Conservation (phyloP, 2,888 invertebrate species). For the Eledona agricola region DNA sequence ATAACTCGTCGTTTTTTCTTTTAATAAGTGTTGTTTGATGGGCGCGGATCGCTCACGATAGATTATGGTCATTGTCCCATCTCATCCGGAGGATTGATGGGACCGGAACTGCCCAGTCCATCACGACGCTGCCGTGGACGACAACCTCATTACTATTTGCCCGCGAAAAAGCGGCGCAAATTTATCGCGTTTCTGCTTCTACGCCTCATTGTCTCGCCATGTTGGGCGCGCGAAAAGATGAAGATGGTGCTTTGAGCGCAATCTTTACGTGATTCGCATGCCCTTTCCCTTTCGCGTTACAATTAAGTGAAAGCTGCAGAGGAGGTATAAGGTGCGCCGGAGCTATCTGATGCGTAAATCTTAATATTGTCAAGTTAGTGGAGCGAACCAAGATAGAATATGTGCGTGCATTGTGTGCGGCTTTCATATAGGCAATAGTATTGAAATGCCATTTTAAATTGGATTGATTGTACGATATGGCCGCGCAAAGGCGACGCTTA, state of each 20-base stretch:
- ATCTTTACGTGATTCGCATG: slow-evolving; percentile 32
- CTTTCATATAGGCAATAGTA: slow-evolving; percentile 51
- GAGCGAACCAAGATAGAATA: slow-evolving; percentile 39
- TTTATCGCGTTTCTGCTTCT: slow-evolving; percentile 23
- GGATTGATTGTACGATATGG: slow-evolving; percentile 60
- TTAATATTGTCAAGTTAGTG: slow-evolving; percentile 53
- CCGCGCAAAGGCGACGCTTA: slow-evolving; percentile 36
- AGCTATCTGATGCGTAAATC: slow-evolving; percentile 54
- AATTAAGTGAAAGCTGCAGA: slow-evolving; percentile 29
- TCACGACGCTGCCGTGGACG: slow-evolving; percentile 21
- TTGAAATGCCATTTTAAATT: slow-evolving; percentile 60
- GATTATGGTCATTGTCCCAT: slow-evolving; percentile 34
- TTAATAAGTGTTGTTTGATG: slow-evolving; percentile 36
- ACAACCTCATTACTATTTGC: slow-evolving; percentile 34
- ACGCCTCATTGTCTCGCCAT: slow-evolving; percentile 41
- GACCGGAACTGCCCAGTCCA: slow-evolving; percentile 28
- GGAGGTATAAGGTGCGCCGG: slow-evolving; percentile 21
- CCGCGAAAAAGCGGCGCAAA: slow-evolving; percentile 36
- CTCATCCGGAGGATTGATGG: slow-evolving; percentile 33
- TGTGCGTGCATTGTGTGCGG: slow-evolving; percentile 46
- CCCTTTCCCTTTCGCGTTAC: slow-evolving; percentile 33
- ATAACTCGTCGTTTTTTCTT: slow-evolving; percentile 39
- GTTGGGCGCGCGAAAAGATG: slow-evolving; percentile 34
- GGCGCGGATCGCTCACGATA: slow-evolving; percentile 26
- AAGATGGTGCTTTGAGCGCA: slow-evolving; percentile 24